Base-by-base conservation (phyloP, 1,140 invertebrate species). In the Zaprionus ghesquierei region DNA sequence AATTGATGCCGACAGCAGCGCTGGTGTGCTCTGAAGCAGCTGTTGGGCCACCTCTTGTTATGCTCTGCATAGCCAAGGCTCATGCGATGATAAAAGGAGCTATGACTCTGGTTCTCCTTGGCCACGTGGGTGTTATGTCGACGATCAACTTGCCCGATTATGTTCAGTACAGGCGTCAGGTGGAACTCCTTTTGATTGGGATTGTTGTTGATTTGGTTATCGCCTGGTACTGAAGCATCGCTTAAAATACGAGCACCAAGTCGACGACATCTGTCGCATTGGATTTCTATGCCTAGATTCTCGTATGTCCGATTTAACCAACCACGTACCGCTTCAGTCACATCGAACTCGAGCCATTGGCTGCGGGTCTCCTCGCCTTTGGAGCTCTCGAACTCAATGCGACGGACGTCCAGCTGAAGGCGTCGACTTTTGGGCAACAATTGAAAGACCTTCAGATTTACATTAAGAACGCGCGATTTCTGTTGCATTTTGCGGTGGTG, bases 1-100 rank as follows among this genome's bases (percentile, higher is more conserved):
- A 96, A 94, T 22, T 93, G 91, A 87, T 95, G 94, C 25, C 95
- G 92, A 75, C 95, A 96, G 76, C 95, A 96, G 33, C 93, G 93
- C 73, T 93, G 93, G 63, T 93, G 93, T 2, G 92, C 77, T 20
- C 93, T 93, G 5, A 91, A 92, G 63, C 93, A 90, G 63, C 92
- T 93, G 18, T 93, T 92, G 9, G 92, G 92, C n/a, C 62, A 87
- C 13, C 61, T 66, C 22, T 90, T 90, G 9, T 91, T 92, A 35
- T 93, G 92, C 76, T 68, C 92, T 71, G 23, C 74, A 13, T 62
- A 44, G 13, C 50, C 33, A 0, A 76, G 62, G 10, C 51, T 38
- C 4, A 29, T 25, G 13, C 49, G 58, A 61, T 79, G 80, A 8
- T 77, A 65, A 1, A 75, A 72, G 22, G 63, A 81, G 18, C 44